Conservation (phyloP, 2,797 vertebrate genomes). For the Xenopus petersii region DNA sequence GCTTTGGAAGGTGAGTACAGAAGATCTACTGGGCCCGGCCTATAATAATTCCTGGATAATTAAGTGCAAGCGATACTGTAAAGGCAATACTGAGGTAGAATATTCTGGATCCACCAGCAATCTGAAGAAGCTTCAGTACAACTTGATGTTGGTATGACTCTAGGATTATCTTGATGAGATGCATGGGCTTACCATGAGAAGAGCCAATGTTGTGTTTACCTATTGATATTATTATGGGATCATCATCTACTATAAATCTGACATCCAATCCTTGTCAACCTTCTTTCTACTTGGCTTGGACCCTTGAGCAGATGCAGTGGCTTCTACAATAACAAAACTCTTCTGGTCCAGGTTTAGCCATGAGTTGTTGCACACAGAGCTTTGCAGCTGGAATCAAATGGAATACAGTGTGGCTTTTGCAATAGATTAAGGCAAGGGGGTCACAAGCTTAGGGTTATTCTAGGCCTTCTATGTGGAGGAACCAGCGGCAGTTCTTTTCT, state of each 20-base stretch:
- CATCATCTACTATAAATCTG: no score
- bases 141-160: no score
- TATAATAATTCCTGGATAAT: neutral
- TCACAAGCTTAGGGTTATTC: constrained; percentile 3
- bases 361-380: no score
- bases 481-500: no score
- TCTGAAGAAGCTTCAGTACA: neutral
- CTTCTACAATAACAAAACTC: neutral
- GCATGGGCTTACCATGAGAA: neutral
- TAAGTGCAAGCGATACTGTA: neutral
- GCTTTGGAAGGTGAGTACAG: constrained; percentile 25
- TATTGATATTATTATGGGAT: neutral
- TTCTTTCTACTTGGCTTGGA: constrained; percentile 14
- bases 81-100: neutral
- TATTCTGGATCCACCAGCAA: neutral
- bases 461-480: neutral
- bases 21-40: neutral
- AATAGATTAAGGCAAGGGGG: no score
- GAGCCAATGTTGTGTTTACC: constrained; percentile 7
- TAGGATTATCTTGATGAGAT: no score
- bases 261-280: neutral
- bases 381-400: no score
- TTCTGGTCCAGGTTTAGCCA: no score
- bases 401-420: no score
- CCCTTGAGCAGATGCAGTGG: constrained; percentile 11